Conservation (phyloP, 2,888 invertebrate genomes). For the Erebia epiphron region DNA sequence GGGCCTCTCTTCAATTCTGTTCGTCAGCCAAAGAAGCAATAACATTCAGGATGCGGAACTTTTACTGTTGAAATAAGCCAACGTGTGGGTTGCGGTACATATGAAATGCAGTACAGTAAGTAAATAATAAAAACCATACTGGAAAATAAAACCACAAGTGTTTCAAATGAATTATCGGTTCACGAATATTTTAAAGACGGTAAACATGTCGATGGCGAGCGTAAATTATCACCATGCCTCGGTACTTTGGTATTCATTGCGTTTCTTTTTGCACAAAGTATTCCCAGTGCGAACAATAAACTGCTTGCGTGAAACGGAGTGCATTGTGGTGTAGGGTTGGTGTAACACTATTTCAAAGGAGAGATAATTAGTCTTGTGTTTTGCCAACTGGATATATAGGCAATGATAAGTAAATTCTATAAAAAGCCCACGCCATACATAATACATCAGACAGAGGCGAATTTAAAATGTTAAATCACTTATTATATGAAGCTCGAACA, state of each 20-base stretch:
- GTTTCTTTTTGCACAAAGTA: constrained; percentile 31
- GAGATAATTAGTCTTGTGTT: constrained; percentile 22
- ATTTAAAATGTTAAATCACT: constrained; percentile 22
- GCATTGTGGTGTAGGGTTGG: constrained; percentile 33
- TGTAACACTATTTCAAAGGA: constrained; percentile 21
- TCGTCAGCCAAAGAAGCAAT: constrained; percentile 27
- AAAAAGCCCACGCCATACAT: constrained; percentile 18
- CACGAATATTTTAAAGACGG: constrained; percentile 33
- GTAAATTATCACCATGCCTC: constrained; percentile 22
- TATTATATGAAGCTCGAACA: constrained; percentile 19
- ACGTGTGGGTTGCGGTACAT: not conserved
- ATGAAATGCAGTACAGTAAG: not conserved
- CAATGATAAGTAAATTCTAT: constrained; percentile 5
- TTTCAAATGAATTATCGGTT: constrained; percentile 13
- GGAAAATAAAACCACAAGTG: constrained; percentile 21
- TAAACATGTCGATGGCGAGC: constrained; percentile 39
- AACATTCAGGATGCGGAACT: constrained; percentile 33
- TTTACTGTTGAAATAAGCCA: constrained; percentile 22
- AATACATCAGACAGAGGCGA: constrained; percentile 15
- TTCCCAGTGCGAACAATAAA: constrained; percentile 45
- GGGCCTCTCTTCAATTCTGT: constrained; percentile 30
- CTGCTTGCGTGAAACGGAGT: constrained; percentile 46
- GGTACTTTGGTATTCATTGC: constrained; percentile 15
- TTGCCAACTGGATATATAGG: constrained; percentile 10
- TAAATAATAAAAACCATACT: constrained; percentile 7